phyloP scores from a whole-genome alignment of 92 coral and sea anemone species.

The Porites lobata region DNA sequence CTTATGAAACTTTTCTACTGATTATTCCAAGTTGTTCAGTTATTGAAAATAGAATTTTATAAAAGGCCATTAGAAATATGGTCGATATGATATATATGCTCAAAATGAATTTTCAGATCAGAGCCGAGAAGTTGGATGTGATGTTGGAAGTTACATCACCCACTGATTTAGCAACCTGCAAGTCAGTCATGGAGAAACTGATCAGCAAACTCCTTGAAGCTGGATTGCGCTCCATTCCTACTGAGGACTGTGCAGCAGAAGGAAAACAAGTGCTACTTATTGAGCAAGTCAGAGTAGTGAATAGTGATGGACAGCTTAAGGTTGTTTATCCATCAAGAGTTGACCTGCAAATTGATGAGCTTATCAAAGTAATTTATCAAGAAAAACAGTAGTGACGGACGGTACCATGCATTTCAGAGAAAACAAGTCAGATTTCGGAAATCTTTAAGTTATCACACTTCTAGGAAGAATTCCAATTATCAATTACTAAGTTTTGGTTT shows the following conservation, averaged over 20 bases:
- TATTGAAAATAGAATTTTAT: no score
- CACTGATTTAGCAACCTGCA: slow-evolving; percentile 79
- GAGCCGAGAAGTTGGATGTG: slow-evolving; percentile 73
- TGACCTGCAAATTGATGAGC: slow-evolving; percentile 84
- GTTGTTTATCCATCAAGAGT: slow-evolving; percentile 97
- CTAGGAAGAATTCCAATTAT: no score
- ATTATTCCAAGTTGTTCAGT: no score
- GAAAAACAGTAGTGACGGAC: slow-evolving; percentile 13
- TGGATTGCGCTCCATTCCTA: slow-evolving; percentile 74
- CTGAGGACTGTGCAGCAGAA: slow-evolving; percentile 11
- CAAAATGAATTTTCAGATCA: slow-evolving; percentile 64
- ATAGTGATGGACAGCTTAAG: slow-evolving; percentile 84
- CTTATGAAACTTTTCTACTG: no score
- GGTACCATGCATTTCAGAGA: neutral
- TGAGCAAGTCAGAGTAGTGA: slow-evolving; percentile 88
- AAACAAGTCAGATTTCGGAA: neutral
- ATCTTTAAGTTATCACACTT: neutral
- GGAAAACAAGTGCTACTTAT: slow-evolving; percentile 69
- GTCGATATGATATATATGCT: no score
- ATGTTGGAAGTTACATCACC: slow-evolving; percentile 95
- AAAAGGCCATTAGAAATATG: no score
- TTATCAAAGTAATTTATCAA: slow-evolving; percentile 60
- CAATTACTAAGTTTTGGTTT: neutral
- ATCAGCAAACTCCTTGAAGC: slow-evolving; percentile 82
- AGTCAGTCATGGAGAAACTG: slow-evolving; percentile 86